These are phyloP conservation scores for Leucophenga montana DNA, from an alignment of 2,888 invertebrate genomes.

Conservation along the genomic window DNA sequence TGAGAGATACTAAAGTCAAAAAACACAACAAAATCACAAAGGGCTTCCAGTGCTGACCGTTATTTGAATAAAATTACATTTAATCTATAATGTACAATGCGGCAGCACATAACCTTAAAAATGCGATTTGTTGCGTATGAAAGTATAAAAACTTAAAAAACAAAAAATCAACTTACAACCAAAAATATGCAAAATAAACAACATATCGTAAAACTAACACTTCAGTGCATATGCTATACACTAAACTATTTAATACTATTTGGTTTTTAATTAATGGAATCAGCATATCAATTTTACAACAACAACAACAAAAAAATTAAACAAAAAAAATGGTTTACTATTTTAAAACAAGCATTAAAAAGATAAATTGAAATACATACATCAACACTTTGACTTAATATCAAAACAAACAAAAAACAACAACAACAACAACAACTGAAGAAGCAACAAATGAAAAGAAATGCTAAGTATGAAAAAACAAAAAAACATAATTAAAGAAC, in stretches of 20 bases:
- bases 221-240: slow-evolving; percentile 25
- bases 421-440: neutral
- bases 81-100: too few species aligned
- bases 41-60: slow-evolving; percentile 69
- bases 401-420: slow-evolving; percentile 34
- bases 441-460: too few species aligned
- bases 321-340: slow-evolving; percentile 40
- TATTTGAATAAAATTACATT: slow-evolving; percentile 44
- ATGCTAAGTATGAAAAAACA: slow-evolving; percentile 30
- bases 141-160: slow-evolving; percentile 23
- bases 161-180: slow-evolving; percentile 46
- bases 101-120: too few species aligned
- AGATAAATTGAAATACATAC: slow-evolving; percentile 5
- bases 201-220: slow-evolving; percentile 53
- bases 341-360: neutral
- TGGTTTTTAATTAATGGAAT: slow-evolving; percentile 69
- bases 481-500: slow-evolving; percentile 22
- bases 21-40: slow-evolving; percentile 67
- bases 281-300: slow-evolving; percentile 73
- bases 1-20: slow-evolving; percentile 24
- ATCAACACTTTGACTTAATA: slow-evolving; percentile 44
- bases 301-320: slow-evolving; percentile 56
- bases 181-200: slow-evolving; percentile 63
- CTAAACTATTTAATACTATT: slow-evolving; percentile 33
- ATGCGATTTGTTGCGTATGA: neutral